A percentile compares a stretch with the other conserved stretches of the same genome.
These are phyloP conservation scores for Notodromas monacha DNA, from an alignment of 2,888 invertebrate genomes.

Conservation along the genomic window DNA sequence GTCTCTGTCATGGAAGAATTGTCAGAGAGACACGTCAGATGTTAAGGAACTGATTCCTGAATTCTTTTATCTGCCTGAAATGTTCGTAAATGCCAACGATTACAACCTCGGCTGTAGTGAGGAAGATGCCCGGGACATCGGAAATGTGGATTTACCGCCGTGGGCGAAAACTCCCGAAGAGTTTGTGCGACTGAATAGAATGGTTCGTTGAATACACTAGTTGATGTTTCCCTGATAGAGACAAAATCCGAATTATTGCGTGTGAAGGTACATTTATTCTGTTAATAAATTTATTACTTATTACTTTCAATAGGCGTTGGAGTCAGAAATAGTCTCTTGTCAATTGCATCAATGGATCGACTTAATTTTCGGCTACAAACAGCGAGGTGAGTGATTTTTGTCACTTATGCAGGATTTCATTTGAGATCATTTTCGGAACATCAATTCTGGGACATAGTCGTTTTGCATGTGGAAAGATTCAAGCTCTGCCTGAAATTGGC, in stretches of 20 bases:
- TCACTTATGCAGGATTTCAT: too few species aligned
- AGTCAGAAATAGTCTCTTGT: constrained; percentile 96
- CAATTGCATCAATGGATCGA: constrained; percentile 99
- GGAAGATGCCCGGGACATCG: constrained; percentile 40
- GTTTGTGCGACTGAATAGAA: constrained; percentile 83
- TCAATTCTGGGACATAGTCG: too few species aligned
- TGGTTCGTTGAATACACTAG: constrained; percentile 23
- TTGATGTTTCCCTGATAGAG: background rate
- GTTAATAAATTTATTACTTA: constrained; percentile 8
- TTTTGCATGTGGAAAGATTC: too few species aligned
- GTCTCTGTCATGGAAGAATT: constrained; percentile 87
- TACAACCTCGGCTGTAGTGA: constrained; percentile 49
- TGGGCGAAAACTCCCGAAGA: constrained; percentile 95
- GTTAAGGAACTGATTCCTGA: constrained; percentile 98
- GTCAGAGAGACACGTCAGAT: constrained; percentile 90
- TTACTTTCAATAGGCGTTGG: constrained; percentile 33
- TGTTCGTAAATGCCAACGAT: constrained; percentile 60
- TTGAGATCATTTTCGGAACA: too few species aligned
- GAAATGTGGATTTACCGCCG: constrained; percentile 66
- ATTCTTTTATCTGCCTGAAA: constrained; percentile 92
- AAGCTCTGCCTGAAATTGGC: too few species aligned
- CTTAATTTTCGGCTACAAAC: constrained; percentile 95
- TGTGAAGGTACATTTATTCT: constrained; percentile 5
- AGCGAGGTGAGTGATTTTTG: constrained; percentile 42
- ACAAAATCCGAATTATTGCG: constrained; percentile 5